Conservation (phyloP, 2,113 vertebrate genomes). For the Rhabdornis inornatus region DNA sequence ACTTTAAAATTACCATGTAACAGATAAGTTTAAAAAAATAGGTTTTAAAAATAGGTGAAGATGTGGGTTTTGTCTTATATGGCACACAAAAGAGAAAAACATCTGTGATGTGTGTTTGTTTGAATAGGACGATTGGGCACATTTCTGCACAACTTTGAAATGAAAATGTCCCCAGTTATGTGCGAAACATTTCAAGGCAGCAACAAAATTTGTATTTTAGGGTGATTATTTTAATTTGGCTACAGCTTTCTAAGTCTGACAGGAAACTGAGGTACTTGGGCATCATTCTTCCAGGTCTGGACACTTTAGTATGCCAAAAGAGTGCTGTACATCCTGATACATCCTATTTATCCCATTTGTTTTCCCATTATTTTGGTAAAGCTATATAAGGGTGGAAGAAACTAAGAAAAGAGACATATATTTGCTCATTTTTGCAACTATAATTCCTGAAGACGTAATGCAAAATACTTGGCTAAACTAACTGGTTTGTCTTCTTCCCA, state of each 20-base stretch:
- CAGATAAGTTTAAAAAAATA: not conserved
- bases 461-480: not conserved
- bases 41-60: not conserved
- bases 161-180: not conserved
- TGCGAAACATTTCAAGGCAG: not conserved
- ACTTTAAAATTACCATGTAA: not conserved
- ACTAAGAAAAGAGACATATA: not conserved
- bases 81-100: not conserved
- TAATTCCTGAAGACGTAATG: not conserved
- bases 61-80: not conserved
- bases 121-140: not conserved
- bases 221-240: not conserved
- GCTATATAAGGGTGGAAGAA: not conserved
- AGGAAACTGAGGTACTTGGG: not conserved
- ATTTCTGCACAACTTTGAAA: not conserved
- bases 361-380: not conserved
- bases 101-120: rapidly evolving
- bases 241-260: not conserved
- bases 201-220: not conserved
- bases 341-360: not conserved
- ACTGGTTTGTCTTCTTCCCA: not conserved
- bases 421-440: not conserved
- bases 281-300: not conserved
- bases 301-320: not conserved
- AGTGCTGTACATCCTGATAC: not conserved